Evolutionary conservation across 2,888 invertebrate genomes (phyloP), one percentile per base, ranked within the genome.

Genomic region (Noctua pronuba): DNA sequence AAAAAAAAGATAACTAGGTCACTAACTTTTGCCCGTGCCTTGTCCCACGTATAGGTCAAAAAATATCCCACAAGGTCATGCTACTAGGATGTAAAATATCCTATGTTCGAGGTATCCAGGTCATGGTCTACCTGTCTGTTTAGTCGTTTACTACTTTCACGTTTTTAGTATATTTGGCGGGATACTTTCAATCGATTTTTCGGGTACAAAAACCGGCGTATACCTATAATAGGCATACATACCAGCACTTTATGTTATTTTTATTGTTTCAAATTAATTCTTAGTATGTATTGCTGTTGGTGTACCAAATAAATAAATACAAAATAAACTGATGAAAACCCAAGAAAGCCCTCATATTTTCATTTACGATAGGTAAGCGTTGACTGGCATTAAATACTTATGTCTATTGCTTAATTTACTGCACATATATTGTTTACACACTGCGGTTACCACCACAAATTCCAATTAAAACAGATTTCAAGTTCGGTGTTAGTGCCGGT

Each of bases 401-500:
- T 31, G 5, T 46, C 13, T 18, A 18, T 52, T 8, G 28, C 16
- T 31, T 77, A 28, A 44, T 52, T 44, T 24, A 8, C 3, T 1
- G 18, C 10, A 38, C 5, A 44, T 6, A 21, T 6, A 21, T 18
- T 77, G 11, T 46, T 31, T 41, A 2, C 7, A 13, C n/a, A n/a
- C 16, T 44, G 28, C 1, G 28, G n/a, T 41, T 18, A 31, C 16
- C 44, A 58, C 41, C 44, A 67, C 44, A 46, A 21, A 67, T 58
- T 75, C 38, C 65, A 82, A 84, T 82, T 84, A 82, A 80, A 79
- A 77, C 35, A 0, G 31, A 55, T 75, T 79, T 79, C 65, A 75
- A 76, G 75, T 46, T 49, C 55, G 24, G 18, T 41, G 28, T 79
- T 81, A 62, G 49, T 76, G 18, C 31, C 35, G 65, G 70, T 67